phyloP scores from a whole-genome alignment of 2,888 invertebrate species.

The Hydrotaea diabolus region DNA sequence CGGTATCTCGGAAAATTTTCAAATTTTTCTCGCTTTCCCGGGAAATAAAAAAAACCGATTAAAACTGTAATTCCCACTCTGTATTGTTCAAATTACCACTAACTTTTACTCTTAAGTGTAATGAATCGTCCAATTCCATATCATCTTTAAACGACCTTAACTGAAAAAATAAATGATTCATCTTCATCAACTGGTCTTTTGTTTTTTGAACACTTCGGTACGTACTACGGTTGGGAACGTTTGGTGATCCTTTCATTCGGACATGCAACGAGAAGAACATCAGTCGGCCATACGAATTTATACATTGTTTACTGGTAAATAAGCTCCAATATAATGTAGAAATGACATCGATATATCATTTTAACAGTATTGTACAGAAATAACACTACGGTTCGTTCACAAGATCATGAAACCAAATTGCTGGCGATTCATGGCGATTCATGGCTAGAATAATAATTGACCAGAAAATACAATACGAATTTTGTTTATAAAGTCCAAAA shows the following conservation, averaged over 20 bases:
- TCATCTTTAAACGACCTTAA: background rate
- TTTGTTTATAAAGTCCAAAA: background rate
- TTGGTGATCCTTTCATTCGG: background rate
- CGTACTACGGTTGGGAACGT: too few relatives aligned
- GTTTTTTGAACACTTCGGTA: too few relatives aligned
- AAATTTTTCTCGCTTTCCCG: too few relatives aligned
- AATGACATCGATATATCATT: constrained; percentile 31
- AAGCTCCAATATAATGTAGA: background rate
- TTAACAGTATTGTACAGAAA: background rate
- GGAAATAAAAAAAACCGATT: too few relatives aligned
- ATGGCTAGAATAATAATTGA: constrained; percentile 52
- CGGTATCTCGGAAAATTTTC: too few relatives aligned
- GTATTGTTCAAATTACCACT: too few relatives aligned
- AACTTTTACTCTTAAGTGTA: too few relatives aligned
- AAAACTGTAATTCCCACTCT: too few relatives aligned
- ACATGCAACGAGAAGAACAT: background rate
- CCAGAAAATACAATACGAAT: background rate
- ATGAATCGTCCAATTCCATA: too few relatives aligned
- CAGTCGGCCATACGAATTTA: background rate
- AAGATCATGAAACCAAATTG: constrained; percentile 6
- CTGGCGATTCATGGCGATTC: background rate
- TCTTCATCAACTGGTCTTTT: too few relatives aligned
- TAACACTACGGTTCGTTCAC: background rate
- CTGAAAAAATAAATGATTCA: too few relatives aligned
- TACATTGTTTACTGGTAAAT: background rate